Percentiles rank a stretch among this genome's conserved stretches.
Conservation (phyloP, 2,797 vertebrate genomes). For the Antennarius maculatus region DNA sequence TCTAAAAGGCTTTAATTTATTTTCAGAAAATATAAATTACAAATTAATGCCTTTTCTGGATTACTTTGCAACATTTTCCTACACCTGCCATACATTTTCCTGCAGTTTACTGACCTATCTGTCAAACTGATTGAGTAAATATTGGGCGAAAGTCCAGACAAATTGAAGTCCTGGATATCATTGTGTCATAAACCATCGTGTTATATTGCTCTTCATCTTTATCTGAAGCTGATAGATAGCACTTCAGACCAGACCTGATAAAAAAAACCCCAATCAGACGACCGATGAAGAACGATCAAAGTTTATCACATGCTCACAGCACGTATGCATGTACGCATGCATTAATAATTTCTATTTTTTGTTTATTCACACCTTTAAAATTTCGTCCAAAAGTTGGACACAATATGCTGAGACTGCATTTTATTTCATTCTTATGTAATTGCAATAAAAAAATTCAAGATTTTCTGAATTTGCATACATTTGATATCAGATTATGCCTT, state of each 20-base stretch:
- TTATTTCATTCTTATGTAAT: no score
- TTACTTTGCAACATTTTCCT: neutral
- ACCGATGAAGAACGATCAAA: slow-evolving; percentile 14
- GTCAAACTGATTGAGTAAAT: slow-evolving; percentile 51
- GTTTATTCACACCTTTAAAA: no score
- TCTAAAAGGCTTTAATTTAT: neutral
- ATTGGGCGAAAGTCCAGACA: slow-evolving; percentile 73
- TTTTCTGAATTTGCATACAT: no score
- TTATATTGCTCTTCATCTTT: slow-evolving; percentile 49
- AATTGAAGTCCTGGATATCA: slow-evolving; percentile 60
- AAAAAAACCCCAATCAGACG: slow-evolving; percentile 30
- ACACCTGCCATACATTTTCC: slow-evolving; percentile 8
- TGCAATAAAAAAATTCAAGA: no score
- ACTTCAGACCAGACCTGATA: slow-evolving; percentile 41
- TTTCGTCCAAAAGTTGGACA: no score
- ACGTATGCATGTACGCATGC: neutral
- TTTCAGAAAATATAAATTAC: neutral
- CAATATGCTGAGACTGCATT: no score
- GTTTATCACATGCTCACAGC: slow-evolving; percentile 7
- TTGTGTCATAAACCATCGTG: slow-evolving; percentile 46
- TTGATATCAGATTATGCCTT: no score
- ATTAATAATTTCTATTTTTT: neutral
- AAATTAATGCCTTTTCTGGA: neutral
- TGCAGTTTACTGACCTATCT: slow-evolving; percentile 48
- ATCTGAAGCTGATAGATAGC: slow-evolving; percentile 49